Conservation (phyloP, 2,888 invertebrate genomes). For the Pteria penguin region DNA sequence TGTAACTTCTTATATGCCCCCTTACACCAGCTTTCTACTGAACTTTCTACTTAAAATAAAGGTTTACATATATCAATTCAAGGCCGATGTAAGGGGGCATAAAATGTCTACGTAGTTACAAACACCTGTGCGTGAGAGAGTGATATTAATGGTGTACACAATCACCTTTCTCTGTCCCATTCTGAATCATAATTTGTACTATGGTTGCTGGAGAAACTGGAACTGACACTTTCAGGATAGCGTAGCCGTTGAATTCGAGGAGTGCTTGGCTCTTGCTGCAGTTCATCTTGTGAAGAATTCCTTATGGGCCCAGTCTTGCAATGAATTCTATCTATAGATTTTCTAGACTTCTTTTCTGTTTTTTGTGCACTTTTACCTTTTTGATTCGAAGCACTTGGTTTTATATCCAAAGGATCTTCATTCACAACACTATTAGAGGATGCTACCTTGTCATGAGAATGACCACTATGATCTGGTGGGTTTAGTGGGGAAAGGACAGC, state of each 20-base stretch:
- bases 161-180: slow-evolving; percentile 45
- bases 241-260: slow-evolving; percentile 40
- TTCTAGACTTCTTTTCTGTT: background rate
- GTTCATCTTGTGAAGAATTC: background rate
- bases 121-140: too few relatives aligned
- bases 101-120: too few relatives aligned
- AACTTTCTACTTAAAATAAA: too few relatives aligned
- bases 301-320: slow-evolving; percentile 46
- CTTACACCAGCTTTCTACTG: too few relatives aligned
- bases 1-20: too few relatives aligned
- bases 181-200: slow-evolving; percentile 31
- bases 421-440: background rate
- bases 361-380: slow-evolving; percentile 1
- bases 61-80: too few relatives aligned
- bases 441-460: too few relatives aligned
- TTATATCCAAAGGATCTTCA: background rate
- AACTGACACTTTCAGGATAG: slow-evolving; percentile 35
- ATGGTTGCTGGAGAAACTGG: slow-evolving; percentile 39
- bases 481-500: too few relatives aligned
- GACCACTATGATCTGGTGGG: too few relatives aligned
- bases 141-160: too few relatives aligned
- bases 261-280: slow-evolving; percentile 15
- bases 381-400: slow-evolving; percentile 1
- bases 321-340: slow-evolving; percentile 44
- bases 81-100: too few relatives aligned